Evolutionary conservation across 2,888 invertebrate genomes (phyloP).

Genomic region (Caenorhabditis sp.): DNA sequence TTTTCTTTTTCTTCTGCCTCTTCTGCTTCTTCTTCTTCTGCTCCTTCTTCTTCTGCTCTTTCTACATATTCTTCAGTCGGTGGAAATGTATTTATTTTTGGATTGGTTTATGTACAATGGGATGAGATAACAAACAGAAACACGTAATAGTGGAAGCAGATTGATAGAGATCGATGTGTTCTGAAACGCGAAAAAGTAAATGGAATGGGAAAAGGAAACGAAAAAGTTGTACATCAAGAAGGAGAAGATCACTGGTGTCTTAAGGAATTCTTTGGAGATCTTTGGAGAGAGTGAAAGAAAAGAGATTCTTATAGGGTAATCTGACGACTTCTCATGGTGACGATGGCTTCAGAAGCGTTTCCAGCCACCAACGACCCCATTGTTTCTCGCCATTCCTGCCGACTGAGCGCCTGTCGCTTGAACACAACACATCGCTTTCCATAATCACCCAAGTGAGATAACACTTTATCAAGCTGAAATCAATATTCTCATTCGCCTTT

Average conservation of each 20-base stretch:
- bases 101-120: conserved; percentile 22
- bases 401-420: neutral
- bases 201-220: neutral
- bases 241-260: conserved; percentile 4
- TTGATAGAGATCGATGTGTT: conserved; percentile 35
- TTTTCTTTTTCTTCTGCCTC: conserved; percentile 10
- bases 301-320: conserved; percentile 6
- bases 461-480: too few relatives aligned
- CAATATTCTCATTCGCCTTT: too few relatives aligned
- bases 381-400: conserved; percentile 15
- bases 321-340: conserved; percentile 16
- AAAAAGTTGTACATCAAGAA: conserved; percentile 37
- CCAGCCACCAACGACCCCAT: conserved; percentile 24
- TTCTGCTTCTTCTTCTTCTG: conserved; percentile 19
- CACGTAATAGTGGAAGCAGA: conserved; percentile 48
- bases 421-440: conserved; percentile 5
- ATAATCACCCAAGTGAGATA: neutral
- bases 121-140: conserved; percentile 17
- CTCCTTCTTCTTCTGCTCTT: conserved; percentile 12
- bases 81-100: conserved; percentile 15
- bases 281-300: conserved; percentile 1
- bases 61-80: neutral
- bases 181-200: neutral
- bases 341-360: conserved; percentile 44
- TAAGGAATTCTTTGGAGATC: neutral